phyloP scores from a whole-genome alignment of 2,113 vertebrate species.

The Monopterus albus region DNA sequence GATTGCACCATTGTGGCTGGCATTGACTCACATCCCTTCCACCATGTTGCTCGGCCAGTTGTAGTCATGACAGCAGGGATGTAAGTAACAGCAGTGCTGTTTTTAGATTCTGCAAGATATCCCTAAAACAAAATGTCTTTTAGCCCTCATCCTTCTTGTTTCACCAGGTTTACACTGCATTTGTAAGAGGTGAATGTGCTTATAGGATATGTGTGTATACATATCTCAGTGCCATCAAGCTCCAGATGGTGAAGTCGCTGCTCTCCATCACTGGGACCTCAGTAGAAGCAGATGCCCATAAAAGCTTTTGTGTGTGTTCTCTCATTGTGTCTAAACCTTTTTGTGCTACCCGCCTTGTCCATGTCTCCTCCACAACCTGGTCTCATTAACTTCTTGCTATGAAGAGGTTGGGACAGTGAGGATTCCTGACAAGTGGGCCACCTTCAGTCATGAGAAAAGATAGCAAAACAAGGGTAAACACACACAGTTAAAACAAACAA shows the following conservation, averaged over 20 bases:
- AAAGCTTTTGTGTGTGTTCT: slow-evolving; percentile 60
- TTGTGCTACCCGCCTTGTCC: slow-evolving; percentile 50
- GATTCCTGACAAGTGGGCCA: slow-evolving; percentile 60
- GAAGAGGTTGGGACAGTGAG: slow-evolving; percentile 48
- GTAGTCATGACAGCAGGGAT: slow-evolving; percentile 19
- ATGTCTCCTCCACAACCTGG: slow-evolving; percentile 65
- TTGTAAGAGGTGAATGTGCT: neutral
- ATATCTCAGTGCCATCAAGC: slow-evolving; percentile 9
- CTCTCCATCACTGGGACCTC: slow-evolving; percentile 51
- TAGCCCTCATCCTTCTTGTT: neutral
- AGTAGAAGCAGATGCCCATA: slow-evolving; percentile 64
- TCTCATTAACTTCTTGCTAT: slow-evolving; percentile 69
- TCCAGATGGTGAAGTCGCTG: slow-evolving; percentile 63
- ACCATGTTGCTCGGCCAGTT: slow-evolving; percentile 17
- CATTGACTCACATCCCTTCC: slow-evolving; percentile 60
- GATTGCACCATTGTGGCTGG: slow-evolving; percentile 8
- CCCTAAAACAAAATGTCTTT: slow-evolving; percentile 2
- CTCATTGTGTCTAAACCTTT: slow-evolving; percentile 78
- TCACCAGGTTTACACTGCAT: neutral
- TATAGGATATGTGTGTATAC: neutral
- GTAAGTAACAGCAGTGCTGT: neutral
- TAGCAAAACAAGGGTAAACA: slow-evolving; percentile 47
- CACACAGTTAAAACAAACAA: slow-evolving; percentile 37
- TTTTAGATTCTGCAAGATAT: neutral
- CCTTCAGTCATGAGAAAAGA: slow-evolving; percentile 52